A percentile compares a stretch with the other conserved stretches of the same genome.
Conservation (phyloP, 2,888 invertebrate genomes). For the Macrophya alboannulata region DNA sequence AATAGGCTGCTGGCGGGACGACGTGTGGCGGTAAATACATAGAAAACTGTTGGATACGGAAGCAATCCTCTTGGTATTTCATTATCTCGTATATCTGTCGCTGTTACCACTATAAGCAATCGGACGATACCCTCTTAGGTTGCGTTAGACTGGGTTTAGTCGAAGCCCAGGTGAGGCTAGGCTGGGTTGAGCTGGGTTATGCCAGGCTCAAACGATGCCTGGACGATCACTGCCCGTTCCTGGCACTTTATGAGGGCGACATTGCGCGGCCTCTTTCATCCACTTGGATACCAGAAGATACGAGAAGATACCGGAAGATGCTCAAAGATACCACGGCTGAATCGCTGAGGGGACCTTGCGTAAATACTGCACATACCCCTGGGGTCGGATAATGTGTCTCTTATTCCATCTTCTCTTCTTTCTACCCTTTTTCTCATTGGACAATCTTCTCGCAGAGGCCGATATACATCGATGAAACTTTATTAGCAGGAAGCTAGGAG, state of each 20-base stretch:
- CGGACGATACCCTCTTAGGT: conserved; percentile 35
- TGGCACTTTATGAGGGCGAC: conserved; percentile 73
- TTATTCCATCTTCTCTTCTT: conserved; percentile 26
- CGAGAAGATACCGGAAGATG: conserved; percentile 49
- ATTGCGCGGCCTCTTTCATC: conserved; percentile 74
- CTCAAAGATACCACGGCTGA: conserved; percentile 17
- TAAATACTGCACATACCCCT: conserved; percentile 68
- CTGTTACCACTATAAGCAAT: conserved; percentile 73
- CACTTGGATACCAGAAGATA: conserved; percentile 53
- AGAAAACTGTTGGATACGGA: conserved; percentile 63
- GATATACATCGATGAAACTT: conserved; percentile 58
- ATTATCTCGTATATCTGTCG: conserved; percentile 75
- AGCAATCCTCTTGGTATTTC: conserved; percentile 69
- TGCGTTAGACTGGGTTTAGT: conserved; percentile 1
- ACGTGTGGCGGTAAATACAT: conserved; percentile 47
- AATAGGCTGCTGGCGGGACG: conserved; percentile 11
- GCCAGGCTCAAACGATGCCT: conserved; percentile 64
- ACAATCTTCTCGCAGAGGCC: not conserved
- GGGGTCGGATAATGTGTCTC: conserved; percentile 20
- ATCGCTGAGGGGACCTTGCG: conserved; percentile 55
- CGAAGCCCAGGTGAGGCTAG: conserved; percentile 16
- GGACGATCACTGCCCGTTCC: conserved; percentile 60
- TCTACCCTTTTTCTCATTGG: not conserved
- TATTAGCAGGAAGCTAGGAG: conserved; percentile 60
- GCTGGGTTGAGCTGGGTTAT: conserved; percentile 65